phyloP scores from a whole-genome alignment of 2,888 invertebrate species.

The Scaptomyza cyrtandrae region DNA sequence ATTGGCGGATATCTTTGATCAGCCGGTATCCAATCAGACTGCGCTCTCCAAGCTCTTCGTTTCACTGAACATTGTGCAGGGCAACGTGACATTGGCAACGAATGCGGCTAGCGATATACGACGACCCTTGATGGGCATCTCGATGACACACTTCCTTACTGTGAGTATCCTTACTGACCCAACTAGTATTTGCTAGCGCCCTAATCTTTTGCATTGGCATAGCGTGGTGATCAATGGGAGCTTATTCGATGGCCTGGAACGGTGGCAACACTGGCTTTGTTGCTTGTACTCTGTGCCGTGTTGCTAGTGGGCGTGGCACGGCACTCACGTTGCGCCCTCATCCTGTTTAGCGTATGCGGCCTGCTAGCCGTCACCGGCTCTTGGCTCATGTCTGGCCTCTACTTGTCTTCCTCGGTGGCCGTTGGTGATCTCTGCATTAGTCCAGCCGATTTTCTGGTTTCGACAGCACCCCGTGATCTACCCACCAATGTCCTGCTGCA shows the following conservation, averaged over 20 bases:
- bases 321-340: conserved; percentile 94
- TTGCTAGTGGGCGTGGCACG: conserved; percentile 95
- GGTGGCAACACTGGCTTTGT: conserved; percentile 93
- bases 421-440: conserved; percentile 94
- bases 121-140: conserved; percentile 89
- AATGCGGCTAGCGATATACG: conserved; percentile 91
- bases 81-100: conserved; percentile 90
- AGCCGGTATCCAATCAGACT: conserved; percentile 91
- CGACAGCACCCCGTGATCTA: conserved; percentile 86
- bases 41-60: conserved; percentile 89
- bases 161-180: conserved; percentile 63
- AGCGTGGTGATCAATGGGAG: conserved; percentile 91
- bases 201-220: conserved; percentile 44
- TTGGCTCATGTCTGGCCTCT: conserved; percentile 94
- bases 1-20: conserved; percentile 91
- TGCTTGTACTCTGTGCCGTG: conserved; percentile 94
- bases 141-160: conserved; percentile 87
- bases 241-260: conserved; percentile 94
- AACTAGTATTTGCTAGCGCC: neutral
- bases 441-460: conserved; percentile 92
- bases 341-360: conserved; percentile 94
- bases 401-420: conserved; percentile 93
- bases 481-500: conserved; percentile 89
- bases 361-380: conserved; percentile 94
- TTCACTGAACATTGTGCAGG: conserved; percentile 89